phyloP scores from a whole-genome alignment of 2,888 invertebrate species.

The Noctua pronuba region DNA sequence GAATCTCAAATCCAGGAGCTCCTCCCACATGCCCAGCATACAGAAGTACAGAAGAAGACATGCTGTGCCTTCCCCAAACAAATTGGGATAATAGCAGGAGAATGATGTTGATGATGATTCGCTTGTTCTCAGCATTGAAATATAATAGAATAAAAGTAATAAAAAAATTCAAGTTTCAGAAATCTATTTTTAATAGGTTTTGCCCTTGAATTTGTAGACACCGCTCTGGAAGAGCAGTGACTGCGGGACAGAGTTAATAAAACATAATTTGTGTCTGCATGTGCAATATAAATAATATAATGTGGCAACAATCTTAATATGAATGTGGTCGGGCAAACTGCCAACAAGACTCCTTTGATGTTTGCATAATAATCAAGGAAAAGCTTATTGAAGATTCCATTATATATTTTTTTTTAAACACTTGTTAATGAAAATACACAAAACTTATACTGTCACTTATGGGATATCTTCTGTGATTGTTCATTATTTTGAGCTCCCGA shows the following conservation, averaged over 20 bases:
- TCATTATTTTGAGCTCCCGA: too few relatives aligned
- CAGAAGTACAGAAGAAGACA: neutral
- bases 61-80: neutral
- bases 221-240: conserved; percentile 12
- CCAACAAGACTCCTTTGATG: conserved; percentile 59
- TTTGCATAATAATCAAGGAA: conserved; percentile 54
- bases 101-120: neutral
- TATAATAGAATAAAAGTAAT: neutral
- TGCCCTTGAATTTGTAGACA: conserved; percentile 28
- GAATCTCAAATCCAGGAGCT: too few relatives aligned
- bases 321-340: conserved; percentile 59
- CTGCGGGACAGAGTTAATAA: conserved; percentile 34
- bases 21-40: neutral
- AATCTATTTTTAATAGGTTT: conserved; percentile 21
- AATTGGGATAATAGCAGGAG: neutral
- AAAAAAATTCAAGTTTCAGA: neutral
- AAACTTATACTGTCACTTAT: too few relatives aligned
- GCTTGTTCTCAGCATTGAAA: neutral
- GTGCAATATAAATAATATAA: conserved; percentile 47
- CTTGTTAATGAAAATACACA: conserved; percentile 19
- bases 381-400: conserved; percentile 45
- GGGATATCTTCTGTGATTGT: too few relatives aligned
- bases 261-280: conserved; percentile 43
- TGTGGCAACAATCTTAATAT: conserved; percentile 43
- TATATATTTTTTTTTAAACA: conserved; percentile 39